Evolutionary conservation across 2,888 invertebrate genomes (phyloP).

Genomic region (Zhengitettix transpicula): DNA sequence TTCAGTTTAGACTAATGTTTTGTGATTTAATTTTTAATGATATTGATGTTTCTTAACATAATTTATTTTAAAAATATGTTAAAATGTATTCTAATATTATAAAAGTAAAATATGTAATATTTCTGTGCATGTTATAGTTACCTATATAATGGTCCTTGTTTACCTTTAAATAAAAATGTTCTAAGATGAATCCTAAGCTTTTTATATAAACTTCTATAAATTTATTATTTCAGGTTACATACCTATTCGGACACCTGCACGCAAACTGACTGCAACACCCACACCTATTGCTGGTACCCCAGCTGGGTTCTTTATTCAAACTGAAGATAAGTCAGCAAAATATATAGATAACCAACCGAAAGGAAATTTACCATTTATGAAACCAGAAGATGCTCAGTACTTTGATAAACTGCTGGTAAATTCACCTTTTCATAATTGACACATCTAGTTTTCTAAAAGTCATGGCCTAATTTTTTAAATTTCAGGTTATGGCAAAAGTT

Average conservation of each 20-base stretch:
- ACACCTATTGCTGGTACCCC: conserved; percentile 90
- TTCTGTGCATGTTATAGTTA: too few relatives aligned
- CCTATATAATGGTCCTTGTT: too few relatives aligned
- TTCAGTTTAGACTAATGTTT: too few relatives aligned
- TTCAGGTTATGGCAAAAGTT: too few relatives aligned
- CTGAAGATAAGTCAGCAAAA: conserved; percentile 67
- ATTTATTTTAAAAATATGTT: too few relatives aligned
- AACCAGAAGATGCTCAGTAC: conserved; percentile 99
- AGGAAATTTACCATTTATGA: conserved; percentile 94
- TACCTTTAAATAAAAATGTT: too few relatives aligned
- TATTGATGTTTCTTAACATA: neutral
- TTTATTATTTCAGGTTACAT: conserved; percentile 48
- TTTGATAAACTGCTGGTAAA: conserved; percentile 83
- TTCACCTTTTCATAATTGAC: conserved; percentile 7
- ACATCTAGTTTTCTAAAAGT: neutral
- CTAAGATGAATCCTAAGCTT: too few relatives aligned
- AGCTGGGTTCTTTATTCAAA: conserved; percentile 86
- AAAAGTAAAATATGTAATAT: too few relatives aligned
- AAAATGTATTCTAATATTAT: too few relatives aligned
- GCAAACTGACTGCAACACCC: conserved; percentile 94
- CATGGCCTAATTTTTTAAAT: too few relatives aligned
- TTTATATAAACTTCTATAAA: too few relatives aligned
- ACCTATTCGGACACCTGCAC: conserved; percentile 91
- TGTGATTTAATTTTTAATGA: neutral
- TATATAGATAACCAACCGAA: conserved; percentile 96